phyloP scores from a whole-genome alignment of 2,113 vertebrate species.

The Neotoma lepida region DNA sequence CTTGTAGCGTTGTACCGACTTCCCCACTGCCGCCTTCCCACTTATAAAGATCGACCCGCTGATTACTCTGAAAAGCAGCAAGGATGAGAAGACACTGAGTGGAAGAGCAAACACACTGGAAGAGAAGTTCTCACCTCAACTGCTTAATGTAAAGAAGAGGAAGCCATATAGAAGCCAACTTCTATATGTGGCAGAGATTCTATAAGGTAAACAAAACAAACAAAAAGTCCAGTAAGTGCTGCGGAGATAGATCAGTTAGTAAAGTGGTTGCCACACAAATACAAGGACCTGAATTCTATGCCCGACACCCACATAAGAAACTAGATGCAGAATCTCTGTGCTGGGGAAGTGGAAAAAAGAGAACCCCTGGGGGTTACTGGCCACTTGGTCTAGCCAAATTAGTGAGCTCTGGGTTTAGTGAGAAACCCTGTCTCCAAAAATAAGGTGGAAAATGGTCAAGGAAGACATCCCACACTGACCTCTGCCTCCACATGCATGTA shows the following conservation, averaged over 20 bases:
- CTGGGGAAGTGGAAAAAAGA: not conserved
- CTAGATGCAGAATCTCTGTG: too few relatives aligned
- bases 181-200: not conserved
- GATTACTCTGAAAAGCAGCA: constrained; percentile 92
- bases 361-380: not conserved
- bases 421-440: not conserved
- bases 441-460: not conserved
- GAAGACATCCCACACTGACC: not conserved
- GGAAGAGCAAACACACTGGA: not conserved
- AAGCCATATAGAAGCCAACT: not conserved
- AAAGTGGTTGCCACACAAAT: not conserved
- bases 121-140: not conserved
- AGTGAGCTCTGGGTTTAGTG: not conserved
- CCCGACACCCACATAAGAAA: not conserved
- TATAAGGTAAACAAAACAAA: not conserved
- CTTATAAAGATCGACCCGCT: constrained; percentile 96
- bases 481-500: not conserved
- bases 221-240: not conserved
- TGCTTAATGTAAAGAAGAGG: not conserved
- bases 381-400: not conserved
- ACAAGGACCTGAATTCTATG: not conserved
- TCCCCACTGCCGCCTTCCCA: constrained; percentile 95
- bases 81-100: constrained; percentile 9
- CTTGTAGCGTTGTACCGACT: constrained; percentile 93
- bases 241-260: not conserved